Conservation (phyloP, 2,113 vertebrate genomes). For the Elaphurus davidianus region DNA sequence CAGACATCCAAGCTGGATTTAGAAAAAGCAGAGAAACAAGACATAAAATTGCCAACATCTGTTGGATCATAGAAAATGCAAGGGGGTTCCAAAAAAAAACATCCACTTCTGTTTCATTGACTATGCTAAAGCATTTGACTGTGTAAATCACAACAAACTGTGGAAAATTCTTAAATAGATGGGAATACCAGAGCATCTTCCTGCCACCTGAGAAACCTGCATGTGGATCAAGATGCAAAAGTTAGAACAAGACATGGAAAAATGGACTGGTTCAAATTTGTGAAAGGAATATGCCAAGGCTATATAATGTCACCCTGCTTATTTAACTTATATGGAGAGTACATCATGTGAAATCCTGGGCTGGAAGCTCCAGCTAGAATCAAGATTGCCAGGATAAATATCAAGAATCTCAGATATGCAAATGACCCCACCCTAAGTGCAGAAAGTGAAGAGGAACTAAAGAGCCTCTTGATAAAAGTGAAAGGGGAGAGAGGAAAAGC, state of each 20-base stretch:
- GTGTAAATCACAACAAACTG: neutral
- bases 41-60: neutral
- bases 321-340: neutral
- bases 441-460: neutral
- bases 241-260: neutral
- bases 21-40: neutral
- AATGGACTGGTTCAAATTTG: neutral
- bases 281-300: neutral
- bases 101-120: neutral
- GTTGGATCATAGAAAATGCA: neutral
- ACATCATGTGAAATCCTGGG: neutral
- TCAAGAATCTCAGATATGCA: neutral
- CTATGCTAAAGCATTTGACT: neutral
- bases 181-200: neutral
- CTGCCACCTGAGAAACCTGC: neutral
- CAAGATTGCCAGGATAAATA: neutral
- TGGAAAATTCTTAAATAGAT: neutral
- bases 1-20: neutral
- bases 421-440: neutral
- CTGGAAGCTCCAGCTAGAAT: neutral
- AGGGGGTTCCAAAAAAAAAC: neutral
- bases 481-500: neutral
- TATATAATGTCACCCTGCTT: neutral
- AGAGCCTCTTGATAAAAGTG: neutral
- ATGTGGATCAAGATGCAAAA: neutral